phyloP scores from a whole-genome alignment of 1,140 invertebrate species.

The Neodiprion fabricii region DNA sequence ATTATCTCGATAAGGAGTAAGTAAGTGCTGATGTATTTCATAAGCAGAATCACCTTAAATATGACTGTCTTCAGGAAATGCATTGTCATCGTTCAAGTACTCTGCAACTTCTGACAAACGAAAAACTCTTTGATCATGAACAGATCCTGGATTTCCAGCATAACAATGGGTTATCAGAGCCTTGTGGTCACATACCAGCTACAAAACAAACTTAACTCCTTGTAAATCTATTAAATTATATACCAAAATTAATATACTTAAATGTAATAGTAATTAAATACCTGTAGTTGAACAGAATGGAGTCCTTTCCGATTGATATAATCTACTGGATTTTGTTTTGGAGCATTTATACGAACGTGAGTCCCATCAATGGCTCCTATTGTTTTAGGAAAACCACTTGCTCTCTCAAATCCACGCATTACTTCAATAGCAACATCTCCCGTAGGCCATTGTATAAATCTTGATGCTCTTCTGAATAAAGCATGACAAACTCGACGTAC shows the following conservation, averaged over 20 bases:
- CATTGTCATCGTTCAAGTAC: not conserved
- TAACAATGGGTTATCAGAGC: not conserved
- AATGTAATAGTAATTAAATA: not conserved
- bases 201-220: not conserved
- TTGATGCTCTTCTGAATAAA: no score
- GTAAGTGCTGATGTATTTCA: constrained; percentile 3
- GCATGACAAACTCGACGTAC: no score
- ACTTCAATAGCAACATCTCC: constrained; percentile 9
- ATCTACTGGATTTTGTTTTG: constrained; percentile 18
- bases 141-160: not conserved
- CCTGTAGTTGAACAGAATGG: constrained; percentile 25
- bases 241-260: not conserved
- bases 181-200: constrained; percentile 14
- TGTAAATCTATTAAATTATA: not conserved
- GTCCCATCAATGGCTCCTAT: constrained; percentile 18
- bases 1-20: constrained; percentile 27
- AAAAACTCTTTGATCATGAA: constrained; percentile 3
- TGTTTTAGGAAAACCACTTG: constrained; percentile 24
- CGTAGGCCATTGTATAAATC: constrained; percentile 12
- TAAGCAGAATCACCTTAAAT: constrained; percentile 24
- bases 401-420: constrained; percentile 1
- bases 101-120: not conserved
- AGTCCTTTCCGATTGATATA: constrained; percentile 22
- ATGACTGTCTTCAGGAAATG: constrained; percentile 12
- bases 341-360: constrained; percentile 16